Base-by-base conservation (phyloP, 1,140 invertebrate species). In the Holotrichia oblita region DNA sequence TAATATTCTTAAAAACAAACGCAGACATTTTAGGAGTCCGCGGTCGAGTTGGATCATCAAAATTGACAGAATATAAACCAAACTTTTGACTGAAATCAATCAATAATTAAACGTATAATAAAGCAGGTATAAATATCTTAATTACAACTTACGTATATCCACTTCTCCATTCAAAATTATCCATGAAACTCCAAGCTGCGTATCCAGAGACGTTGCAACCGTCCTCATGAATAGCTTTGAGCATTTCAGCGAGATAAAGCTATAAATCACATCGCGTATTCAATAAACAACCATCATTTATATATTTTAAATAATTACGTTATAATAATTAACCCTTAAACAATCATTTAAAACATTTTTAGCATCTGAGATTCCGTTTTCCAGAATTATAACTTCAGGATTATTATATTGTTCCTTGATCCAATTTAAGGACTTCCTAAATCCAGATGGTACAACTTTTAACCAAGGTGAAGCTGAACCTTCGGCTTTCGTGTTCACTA, bases 341-440 rank as follows among this genome's bases (percentile, higher is more conserved):
- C 76, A 69, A 72, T 83, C 82, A 69, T 79, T 80, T 0, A 81
- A 22, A 10, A 40, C 12, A 17, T 55, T 48, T 7, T 78, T 80
- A 6, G 6, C 10, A 85, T 88, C 89, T 76, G 86, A 89, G 86
- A 85, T 89, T 20, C 94, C 94, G 83, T 94, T 95, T 89, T 94
- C 94, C 0, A 92, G 92, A 1, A 95, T 87, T 7, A 92, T 86
- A 0, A 94, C 87, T 20, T 86, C 81, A 0, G 91, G 89, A 84
- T 93, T 91, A 74, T 89, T 84, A 81, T 93, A 95, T 7, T 89
- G 85, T 0, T 87, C 83, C 64, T 88, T 88, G 10, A 95, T 89
- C 89, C 91, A 92, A 48, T 90, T 90, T 12, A 94, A 83, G 17
- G 90, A 12, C 34, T 87, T 85, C 42, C 90, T 84, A 9, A 93